Evolutionary conservation across 1,140 invertebrate species (phyloP), one percentile per base, ranked within the genome.

Genomic region (Reticulitermes speratus): DNA sequence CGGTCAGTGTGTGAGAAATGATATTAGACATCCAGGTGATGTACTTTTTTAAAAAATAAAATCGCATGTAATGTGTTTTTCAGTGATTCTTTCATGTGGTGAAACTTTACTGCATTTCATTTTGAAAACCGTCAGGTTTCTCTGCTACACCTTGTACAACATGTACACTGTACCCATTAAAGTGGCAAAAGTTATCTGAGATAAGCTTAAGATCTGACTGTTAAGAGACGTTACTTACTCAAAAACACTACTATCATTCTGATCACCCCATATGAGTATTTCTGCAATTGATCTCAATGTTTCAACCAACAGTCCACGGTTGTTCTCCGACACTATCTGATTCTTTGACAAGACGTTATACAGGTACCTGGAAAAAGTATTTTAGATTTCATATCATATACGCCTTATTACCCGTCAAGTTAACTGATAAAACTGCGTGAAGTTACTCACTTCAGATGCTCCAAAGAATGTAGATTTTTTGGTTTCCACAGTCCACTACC

Each of bases 191-290:
- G 14, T 5, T 19, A 55, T 12, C 19, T 12, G 19, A 55, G 19
- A 55, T 14, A 55, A 55, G 52, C 19, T 55, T 55, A 55, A 55
- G 5, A 21, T 21, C 16, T 55, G 52, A 6, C 14, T 16, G 14
- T 19, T 55, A 19, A 19, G 19, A 14, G 19, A 55, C 3, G 32
- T 6, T 44, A 94, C 96, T 95, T 94, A 99, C 98, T 99, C 99
- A 93, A 99, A 99, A 52, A 99, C 98, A 87, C 97, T 96, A 87
- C 97, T 98, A 91, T 99, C 99, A 95, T 99, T 99, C 92, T 99
- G 99, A 92, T 99, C 99, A 45, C 99, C 99, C 99, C 99, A 99
- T 90, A 99, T 99, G 19, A 99, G 92, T 90, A 99, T 99, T 93
- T 99, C 99, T 38, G 99, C 98, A 89, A 99, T 99, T 69, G 97